Evolutionary conservation across 2,888 invertebrate species (phyloP), one percentile per base, ranked within the genome.

Genomic region (Scaptomyza cyrtandrae): DNA sequence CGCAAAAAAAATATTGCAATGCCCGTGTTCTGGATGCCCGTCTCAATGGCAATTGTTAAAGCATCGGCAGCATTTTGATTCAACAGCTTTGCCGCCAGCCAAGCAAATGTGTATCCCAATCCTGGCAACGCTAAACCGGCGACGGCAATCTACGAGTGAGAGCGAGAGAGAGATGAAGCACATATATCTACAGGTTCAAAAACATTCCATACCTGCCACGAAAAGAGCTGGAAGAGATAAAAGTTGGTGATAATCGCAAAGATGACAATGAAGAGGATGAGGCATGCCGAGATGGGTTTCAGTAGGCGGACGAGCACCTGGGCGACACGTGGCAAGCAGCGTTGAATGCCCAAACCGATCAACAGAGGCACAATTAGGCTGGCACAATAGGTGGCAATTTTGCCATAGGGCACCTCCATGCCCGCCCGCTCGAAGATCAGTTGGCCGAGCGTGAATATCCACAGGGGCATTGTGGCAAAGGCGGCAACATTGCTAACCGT

Each of bases 21-120:
- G 7, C 98, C 98, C 0, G 98, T 98, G 92, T 98, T 98, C 93
- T 98, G 98, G 57, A 98, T 95, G 54, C 98, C 98, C 5, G 97
- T 97, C 93, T 98, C 98, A 52, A 98, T 95, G 50, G 97, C 95
- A 86, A 98, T 98, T 6, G 98, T 97, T n/a, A 97, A 92, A 3
- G 95, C 93, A 91, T 98, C 97, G 3, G 93, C 91, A 45, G 93
- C 91, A 6, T 94, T 93, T 89, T 96, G 96, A 29, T 93, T 93
- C 13, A 94, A 93, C 0, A 95, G 29, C 55, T 93, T 92, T 0
- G 97, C 95, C 0, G 94, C 82, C 9, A 93, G 45, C 90, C 95
- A 95, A 2, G 97, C 97, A 39, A 94, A 92, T 3, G 93, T 55
- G 90, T 97, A 98, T 0, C 98, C 98, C 35, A 96, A 89, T 95